Evolutionary conservation across 2,888 invertebrate species (phyloP), one percentile per base, ranked within the genome.

Genomic region (Drosophila limbata): DNA sequence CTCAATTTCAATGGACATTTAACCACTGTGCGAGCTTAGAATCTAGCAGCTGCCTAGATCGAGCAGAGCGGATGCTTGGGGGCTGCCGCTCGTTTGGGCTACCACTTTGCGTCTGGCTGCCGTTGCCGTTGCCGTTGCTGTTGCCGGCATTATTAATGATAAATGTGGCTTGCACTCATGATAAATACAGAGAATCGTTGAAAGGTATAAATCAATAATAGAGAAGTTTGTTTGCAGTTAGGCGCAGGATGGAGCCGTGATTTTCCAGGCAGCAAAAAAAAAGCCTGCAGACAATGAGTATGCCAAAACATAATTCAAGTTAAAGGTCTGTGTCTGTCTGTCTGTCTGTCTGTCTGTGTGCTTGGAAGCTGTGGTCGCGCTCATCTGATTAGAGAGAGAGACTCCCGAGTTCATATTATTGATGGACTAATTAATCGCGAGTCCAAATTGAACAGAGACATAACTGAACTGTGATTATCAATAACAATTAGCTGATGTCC

Each of bases 161-260:
- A 92, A 92, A 92, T 92, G 92, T 91, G 90, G 91, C 90, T 91
- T 91, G 89, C 91, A 89, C 91, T 92, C 85, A 91, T 92, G 92
- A 92, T 92, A 92, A 92, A 92, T 92, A 92, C 91, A 91, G 91
- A 91, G 91, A 91, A 92, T 90, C 91, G 92, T 91, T 92, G 92
- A 92, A 92, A 92, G 92, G 91, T 92, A 91, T 92, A 92, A 92
- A 91, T 91, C 91, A 91, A 91, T 91, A 91, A 90, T 89, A 90
- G 90, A 90, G 90, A 88, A 89, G 85, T 86, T 85, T 85, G 85
- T 83, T 85, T 83, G 87, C 83, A 82, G 87, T 87, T 85, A 87
- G 84, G 79, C 79, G 69, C 68, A 69, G 73, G 77, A 84, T 78
- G 75, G 71, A 73, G 82, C 84, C 67, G 80, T 89, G 89, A 85